Percentiles rank a stretch among this genome's conserved stretches.
Evolutionary conservation across 2,797 vertebrate species (phyloP).

Genomic region (Tinamus major): DNA sequence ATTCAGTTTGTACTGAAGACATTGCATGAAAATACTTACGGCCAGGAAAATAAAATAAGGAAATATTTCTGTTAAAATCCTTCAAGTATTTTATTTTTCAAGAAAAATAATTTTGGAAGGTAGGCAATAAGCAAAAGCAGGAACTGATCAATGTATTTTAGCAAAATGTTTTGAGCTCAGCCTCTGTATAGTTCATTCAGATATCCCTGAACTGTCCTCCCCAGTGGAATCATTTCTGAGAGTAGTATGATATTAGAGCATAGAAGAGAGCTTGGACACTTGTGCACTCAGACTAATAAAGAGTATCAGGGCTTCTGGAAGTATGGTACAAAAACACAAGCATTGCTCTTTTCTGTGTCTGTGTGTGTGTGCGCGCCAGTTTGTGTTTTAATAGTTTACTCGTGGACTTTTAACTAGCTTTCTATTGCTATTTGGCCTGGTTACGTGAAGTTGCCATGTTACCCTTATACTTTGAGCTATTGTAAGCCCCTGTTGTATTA

Average conservation of each 20-base stretch:
- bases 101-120: neutral
- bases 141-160: neutral
- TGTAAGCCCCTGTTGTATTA: neutral
- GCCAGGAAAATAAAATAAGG: neutral
- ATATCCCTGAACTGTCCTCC: neutral
- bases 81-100: neutral
- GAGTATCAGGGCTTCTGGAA: neutral
- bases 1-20: neutral
- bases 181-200: neutral
- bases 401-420: neutral
- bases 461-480: neutral
- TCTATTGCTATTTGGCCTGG: neutral
- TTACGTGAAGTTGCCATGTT: neutral
- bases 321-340: neutral
- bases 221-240: neutral
- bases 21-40: neutral
- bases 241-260: neutral
- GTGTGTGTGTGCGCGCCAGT: neutral
- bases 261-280: neutral
- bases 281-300: neutral
- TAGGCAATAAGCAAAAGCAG: neutral
- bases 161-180: neutral
- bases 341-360: neutral
- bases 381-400: neutral
- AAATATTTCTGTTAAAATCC: neutral